Evolutionary conservation across 2,888 invertebrate species (phyloP), one percentile per base, ranked within the genome.

Genomic region (Campoletis raptor): DNA sequence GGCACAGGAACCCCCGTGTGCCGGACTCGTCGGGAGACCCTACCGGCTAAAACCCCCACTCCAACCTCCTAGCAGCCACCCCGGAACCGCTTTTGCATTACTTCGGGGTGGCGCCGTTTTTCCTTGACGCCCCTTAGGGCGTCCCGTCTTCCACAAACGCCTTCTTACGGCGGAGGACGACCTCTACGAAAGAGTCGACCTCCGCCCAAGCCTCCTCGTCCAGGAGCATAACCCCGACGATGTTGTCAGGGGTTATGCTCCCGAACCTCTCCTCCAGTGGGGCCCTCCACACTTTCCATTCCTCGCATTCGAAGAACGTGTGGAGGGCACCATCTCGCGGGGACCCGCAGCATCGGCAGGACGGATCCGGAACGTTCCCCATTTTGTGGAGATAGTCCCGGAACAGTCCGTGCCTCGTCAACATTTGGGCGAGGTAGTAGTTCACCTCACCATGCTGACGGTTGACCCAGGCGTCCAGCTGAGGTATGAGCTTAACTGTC

Each of bases 381-480:
- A 85, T 40, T 40, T 80, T 81, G 37, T 78, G 24, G 0, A 85
- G 73, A 37, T 82, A 82, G 42, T n/a, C 77, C 42, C 81, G 30
- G 30, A 30, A 30, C 30, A 30, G 30, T 30, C 30, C 30, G 3
- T 30, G 30, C 30, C 30, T 3, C 40, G 24, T 73, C 30, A 64
- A 36, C 30, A 64, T 64, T 67, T 82, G 85, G 2, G 78, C 78
- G 6, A 82, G 66, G 42, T 85, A 85, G 24, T 82, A 81, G 61
- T 78, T 82, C 0, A 78, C 45, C 12, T 82, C 78, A 9, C 78
- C 85, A 40, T 82, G 82, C 30, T 42, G 52, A 40, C 67, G 21
- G 40, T 67, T 67, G 2, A 67, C 40, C 67, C 67, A 67, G 18
- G 18, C 2, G 9, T 67, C 40, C 40, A 67, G 37, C 40, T 40